Base-by-base conservation (phyloP, 2,888 invertebrate species). In the Prosopocoilus inquinatus region DNA sequence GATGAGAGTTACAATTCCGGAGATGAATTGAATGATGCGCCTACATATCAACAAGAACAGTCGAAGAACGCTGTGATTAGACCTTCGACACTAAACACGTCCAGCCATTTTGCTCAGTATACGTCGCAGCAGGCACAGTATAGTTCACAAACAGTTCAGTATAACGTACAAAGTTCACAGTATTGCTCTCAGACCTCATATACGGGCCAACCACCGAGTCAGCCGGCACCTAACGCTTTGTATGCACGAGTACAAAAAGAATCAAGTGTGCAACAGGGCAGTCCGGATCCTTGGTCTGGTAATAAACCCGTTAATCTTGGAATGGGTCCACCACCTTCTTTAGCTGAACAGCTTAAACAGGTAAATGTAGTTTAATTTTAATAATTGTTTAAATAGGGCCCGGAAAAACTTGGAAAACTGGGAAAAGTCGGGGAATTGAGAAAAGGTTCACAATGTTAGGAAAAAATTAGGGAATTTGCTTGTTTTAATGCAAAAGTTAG, bases 341-440 rank as follows among this genome's bases (percentile, higher is more conserved):
- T 92, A 64, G 91, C 91, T 13, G 92, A 92, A 78, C 92, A 93
- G 76, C 81, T 93, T 68, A 91, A 91, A 80, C 90, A 90, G 76
- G 91, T 75, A 69, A 62, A 9, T 45, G 9, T 20, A n/a, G 8
- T 11, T 8, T 8, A 9, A 11, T 41, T 41, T n/a, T 41, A 41
- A 41, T n/a, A n/a, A n/a, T n/a, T n/a, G n/a, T n/a, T n/a, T n/a
- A n/a, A n/a, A n/a, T n/a, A n/a, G n/a, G n/a, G n/a, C n/a, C n/a
- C n/a, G n/a, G n/a, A n/a, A n/a, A n/a, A n/a, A n/a, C n/a, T n/a
- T n/a, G n/a, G n/a, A n/a, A n/a, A n/a, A n/a, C n/a, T n/a, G n/a
- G n/a, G n/a, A n/a, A n/a, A n/a, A n/a, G n/a, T n/a, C n/a, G n/a
- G n/a, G n/a, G n/a, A n/a, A n/a, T n/a, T n/a, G n/a, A n/a, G n/a